A percentile compares a stretch with the other conserved stretches of the same genome.
Evolutionary conservation across 2,797 vertebrate species (phyloP).

Genomic region (Scarus forsteni): DNA sequence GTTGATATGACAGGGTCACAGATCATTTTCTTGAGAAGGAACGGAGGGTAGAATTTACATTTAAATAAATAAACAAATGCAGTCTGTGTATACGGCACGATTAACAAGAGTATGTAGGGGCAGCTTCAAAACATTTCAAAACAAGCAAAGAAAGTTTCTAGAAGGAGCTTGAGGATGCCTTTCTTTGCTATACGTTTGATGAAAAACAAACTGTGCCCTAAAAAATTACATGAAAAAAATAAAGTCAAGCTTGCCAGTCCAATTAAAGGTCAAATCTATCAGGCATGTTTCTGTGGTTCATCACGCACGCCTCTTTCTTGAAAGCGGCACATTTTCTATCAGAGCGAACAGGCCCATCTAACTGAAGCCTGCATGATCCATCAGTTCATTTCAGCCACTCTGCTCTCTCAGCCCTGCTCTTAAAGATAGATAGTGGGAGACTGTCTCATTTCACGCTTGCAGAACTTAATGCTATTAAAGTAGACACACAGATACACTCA

Average conservation of each 20-base stretch:
- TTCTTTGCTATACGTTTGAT: not conserved
- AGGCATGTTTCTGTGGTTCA: conserved; percentile 1
- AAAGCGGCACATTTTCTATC: conserved; percentile 42
- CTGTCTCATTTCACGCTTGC: conserved; percentile 80
- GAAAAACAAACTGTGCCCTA: not conserved
- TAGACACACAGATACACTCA: conserved; percentile 54
- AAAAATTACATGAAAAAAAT: conserved; percentile 5
- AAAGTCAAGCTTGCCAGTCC: conserved; percentile 2
- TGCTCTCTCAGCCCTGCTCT: conserved; percentile 59
- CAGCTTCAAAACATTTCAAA: conserved; percentile 6
- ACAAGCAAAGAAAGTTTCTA: conserved; percentile 9
- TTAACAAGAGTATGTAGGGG: no score
- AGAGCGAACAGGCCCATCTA: conserved; percentile 51
- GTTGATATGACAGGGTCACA: no score
- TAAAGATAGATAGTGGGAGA: conserved; percentile 74
- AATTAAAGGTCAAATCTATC: conserved; percentile 4
- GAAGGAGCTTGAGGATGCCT: conserved; percentile 17
- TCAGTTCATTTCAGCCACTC: conserved; percentile 65
- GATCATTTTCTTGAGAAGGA: no score
- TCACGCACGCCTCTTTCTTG: conserved; percentile 8
- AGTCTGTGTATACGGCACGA: no score
- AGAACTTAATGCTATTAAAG: conserved; percentile 75
- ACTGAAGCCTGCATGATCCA: conserved; percentile 59
- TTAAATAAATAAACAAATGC: no score
- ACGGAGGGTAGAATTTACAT: no score